phyloP scores from a whole-genome alignment of 2,113 vertebrate genomes.

The Bufo gargarizans region DNA sequence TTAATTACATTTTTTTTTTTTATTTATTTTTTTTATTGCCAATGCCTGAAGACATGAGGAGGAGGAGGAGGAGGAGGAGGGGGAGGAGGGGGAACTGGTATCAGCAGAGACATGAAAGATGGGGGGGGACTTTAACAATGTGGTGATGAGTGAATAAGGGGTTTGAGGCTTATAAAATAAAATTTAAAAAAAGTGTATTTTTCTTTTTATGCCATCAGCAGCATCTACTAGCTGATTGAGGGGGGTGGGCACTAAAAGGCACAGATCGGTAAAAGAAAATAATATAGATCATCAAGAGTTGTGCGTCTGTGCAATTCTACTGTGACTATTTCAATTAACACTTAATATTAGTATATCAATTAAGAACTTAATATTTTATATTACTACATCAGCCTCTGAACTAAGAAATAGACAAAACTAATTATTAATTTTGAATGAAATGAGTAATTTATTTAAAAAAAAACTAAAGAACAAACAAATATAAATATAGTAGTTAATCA shows the following conservation, averaged over 20 bases:
- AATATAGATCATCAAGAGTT: neutral
- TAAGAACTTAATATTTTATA: too few species aligned
- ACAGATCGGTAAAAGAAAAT: neutral
- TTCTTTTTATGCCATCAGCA: neutral
- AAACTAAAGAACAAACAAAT: too few species aligned
- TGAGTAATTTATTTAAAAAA: too few species aligned
- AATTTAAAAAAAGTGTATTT: neutral
- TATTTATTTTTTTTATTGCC: neutral
- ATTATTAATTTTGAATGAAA: too few species aligned
- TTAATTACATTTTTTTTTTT: slow-evolving; percentile 34
- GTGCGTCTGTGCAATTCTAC: too few species aligned
- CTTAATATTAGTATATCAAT: too few species aligned
- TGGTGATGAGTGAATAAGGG: slow-evolving; percentile 8
- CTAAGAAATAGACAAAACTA: too few species aligned
- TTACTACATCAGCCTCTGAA: too few species aligned
- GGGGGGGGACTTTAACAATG: neutral
- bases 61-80: neutral
- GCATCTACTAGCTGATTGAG: neutral
- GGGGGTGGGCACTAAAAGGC: neutral
- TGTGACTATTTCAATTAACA: too few species aligned
- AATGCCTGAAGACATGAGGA: slow-evolving; percentile 8
- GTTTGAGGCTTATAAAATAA: neutral
- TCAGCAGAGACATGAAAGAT: neutral
- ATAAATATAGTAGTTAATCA: too few species aligned
- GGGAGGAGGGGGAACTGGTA: too few species aligned